Conservation (phyloP, 2,888 invertebrate species). For the Synanthedon myopaeformis region DNA sequence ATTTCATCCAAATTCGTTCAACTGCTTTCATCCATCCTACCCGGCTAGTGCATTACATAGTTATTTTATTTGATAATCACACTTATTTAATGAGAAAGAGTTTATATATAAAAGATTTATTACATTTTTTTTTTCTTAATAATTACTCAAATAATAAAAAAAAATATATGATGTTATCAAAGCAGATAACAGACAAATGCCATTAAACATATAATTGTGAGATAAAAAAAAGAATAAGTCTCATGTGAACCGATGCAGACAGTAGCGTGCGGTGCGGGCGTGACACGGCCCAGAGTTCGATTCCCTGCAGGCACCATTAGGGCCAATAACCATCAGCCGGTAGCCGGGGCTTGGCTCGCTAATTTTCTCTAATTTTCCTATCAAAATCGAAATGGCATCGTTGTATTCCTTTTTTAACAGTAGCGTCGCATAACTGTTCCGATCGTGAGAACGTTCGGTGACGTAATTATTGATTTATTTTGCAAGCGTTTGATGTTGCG, state of each 20-base stretch:
- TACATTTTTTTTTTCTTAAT: no score
- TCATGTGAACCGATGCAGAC: not conserved
- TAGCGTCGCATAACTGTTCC: conserved; percentile 45
- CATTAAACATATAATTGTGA: no score
- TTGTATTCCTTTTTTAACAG: conserved; percentile 36
- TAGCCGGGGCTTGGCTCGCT: conserved; percentile 51
- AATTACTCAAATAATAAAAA: no score
- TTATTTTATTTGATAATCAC: no score
- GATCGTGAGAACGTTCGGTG: conserved; percentile 56
- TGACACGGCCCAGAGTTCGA: conserved; percentile 47
- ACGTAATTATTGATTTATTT: conserved; percentile 44
- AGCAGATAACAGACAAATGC: no score
- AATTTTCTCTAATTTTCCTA: conserved; percentile 70
- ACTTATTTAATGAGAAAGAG: no score
- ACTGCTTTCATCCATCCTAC: no score
- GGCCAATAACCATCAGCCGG: conserved; percentile 64
- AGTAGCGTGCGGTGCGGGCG: conserved; percentile 50
- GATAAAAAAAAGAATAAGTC: no score
- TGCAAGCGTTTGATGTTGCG: conserved; percentile 25
- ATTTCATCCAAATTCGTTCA: no score
- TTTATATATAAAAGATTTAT: no score
- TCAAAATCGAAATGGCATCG: conserved; percentile 57
- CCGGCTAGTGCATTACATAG: no score
- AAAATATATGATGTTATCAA: no score
- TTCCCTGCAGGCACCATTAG: conserved; percentile 63